phyloP scores from a whole-genome alignment of 2,888 invertebrate genomes.

The Lutraria lutraria region DNA sequence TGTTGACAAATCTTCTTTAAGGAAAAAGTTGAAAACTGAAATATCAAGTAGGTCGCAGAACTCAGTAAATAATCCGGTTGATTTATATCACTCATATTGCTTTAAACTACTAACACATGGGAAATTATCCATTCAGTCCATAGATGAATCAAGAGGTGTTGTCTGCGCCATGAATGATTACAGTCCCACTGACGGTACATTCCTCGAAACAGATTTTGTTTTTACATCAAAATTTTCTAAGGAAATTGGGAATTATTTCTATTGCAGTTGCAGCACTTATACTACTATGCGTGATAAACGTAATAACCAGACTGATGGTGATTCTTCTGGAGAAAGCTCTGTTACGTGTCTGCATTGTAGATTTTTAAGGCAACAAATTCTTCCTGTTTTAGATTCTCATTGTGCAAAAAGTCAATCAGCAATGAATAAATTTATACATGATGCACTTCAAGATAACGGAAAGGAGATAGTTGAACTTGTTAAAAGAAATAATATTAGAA shows the following conservation, averaged over 20 bases:
- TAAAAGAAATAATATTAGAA: conserved; percentile 18
- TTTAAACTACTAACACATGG: conserved; percentile 11
- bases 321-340: conserved; percentile 15
- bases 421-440: background rate
- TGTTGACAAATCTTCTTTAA: background rate
- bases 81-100: background rate
- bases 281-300: background rate
- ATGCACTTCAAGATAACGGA: background rate
- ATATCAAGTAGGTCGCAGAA: background rate
- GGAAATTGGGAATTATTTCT: conserved; percentile 19
- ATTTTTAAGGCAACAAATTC: background rate
- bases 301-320: background rate
- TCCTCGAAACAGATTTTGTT: conserved; percentile 12
- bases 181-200: conserved; percentile 19
- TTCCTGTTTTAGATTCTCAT: background rate
- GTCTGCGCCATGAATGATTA: conserved; percentile 21
- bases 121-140: conserved; percentile 13
- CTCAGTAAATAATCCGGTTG: background rate
- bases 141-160: background rate
- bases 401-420: background rate
- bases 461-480: conserved; percentile 19
- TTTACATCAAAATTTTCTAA: background rate
- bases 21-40: background rate
- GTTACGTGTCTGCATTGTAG: conserved; percentile 29
- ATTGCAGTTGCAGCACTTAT: conserved; percentile 17